Evolutionary conservation across 2,113 vertebrate genomes (phyloP), one percentile per base, ranked within the genome.

Genomic region (Hyla sarda): DNA sequence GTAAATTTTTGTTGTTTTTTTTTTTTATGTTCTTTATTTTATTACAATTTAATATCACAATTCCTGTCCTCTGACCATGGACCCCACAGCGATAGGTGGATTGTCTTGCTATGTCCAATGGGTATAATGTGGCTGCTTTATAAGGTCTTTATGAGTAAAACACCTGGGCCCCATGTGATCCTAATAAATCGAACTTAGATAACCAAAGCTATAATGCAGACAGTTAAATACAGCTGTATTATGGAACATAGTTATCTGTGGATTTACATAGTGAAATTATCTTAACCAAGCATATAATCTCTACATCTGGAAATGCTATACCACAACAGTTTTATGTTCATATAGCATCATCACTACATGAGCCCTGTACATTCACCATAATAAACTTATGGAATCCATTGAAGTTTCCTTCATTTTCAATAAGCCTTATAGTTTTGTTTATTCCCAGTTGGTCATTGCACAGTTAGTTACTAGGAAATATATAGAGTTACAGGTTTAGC

Each of bases 401-500:
- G 12, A 10, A 2, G 60, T 62, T 30, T 67, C 0, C 25, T 32
- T 3, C 28, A 16, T 1, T 1, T 67, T 67, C 25, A 28, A 13
- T 11, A 10, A 67, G 7, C 41, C 23, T 2, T 75, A 48, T 50
- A 48, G 21, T 28, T 28, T 48, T 13, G 72, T 21, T n/a, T 25
- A 72, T 37, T 50, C 25, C 47, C 5, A 13, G 19, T 5, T 6
- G 5, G 5, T 79, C 10, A 37, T 79, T 34, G 34, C 9, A 37
- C 52, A 58, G 58, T 19, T 17, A 78, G 13, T 56, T 54, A 37
- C 76, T 50, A 78, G 76, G 76, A 77, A 76, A 76, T 52, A n/a
- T 76, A 76, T 54, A 52, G 75, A 58, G 16, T 30, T 25, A 37
- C 28, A 58, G 52, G 21, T 37, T 23, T 3, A 19, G 32, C 48